These are phyloP conservation scores for Pristis pectinata DNA, from an alignment of 2,797 vertebrate species.

Conservation along the genomic window DNA sequence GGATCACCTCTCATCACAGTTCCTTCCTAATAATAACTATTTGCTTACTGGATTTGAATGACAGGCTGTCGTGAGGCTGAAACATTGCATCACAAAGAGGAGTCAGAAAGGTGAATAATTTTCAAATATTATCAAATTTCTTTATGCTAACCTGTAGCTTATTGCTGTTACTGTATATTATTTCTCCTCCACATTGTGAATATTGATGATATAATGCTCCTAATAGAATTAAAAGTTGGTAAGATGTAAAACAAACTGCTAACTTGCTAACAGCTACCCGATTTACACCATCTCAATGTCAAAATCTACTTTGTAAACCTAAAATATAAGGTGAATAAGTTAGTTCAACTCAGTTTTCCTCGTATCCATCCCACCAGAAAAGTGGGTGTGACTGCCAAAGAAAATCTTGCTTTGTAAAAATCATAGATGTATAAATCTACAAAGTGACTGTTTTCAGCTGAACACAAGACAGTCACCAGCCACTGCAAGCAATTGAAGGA, in stretches of 20 bases:
- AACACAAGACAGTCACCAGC: neutral
- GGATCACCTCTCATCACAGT: too few relatives aligned
- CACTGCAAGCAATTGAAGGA: neutral
- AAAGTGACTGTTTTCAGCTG: neutral
- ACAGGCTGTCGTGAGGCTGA: neutral
- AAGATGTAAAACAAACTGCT: neutral
- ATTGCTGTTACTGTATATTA: neutral
- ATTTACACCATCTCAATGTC: neutral
- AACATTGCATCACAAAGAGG: neutral
- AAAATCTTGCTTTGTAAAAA: neutral
- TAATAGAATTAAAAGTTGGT: neutral
- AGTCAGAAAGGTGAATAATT: neutral
- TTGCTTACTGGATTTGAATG: neutral
- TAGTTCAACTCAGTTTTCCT: neutral
- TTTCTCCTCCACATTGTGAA: neutral
- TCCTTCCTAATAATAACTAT: neutral
- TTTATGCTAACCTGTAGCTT: neutral
- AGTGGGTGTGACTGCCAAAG: neutral
- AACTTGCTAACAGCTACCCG: neutral
- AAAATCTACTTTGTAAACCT: neutral
- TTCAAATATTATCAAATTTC: neutral
- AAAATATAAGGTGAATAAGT: neutral
- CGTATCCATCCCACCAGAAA: neutral
- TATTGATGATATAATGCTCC: neutral
- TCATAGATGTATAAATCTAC: neutral